Evolutionary conservation across 2,113 vertebrate genomes (phyloP).

Genomic region (Vombatus ursinus): DNA sequence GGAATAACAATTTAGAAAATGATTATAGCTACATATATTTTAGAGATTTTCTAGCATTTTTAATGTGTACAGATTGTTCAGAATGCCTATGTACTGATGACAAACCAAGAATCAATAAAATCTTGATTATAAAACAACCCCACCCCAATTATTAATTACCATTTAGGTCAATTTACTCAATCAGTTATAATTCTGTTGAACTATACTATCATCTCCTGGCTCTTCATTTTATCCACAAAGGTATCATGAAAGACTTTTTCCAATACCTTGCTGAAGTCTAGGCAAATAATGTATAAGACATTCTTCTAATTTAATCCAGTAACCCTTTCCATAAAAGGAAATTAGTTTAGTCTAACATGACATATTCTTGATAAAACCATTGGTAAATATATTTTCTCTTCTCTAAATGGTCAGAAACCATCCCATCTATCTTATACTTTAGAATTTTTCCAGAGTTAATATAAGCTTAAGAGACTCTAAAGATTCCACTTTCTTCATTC

Average conservation of each 20-base stretch:
- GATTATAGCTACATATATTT: slow-evolving; percentile 20
- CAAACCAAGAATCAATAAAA: slow-evolving; percentile 84
- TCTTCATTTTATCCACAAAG: too few relatives aligned
- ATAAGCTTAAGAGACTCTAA: neutral
- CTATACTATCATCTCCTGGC: too few relatives aligned
- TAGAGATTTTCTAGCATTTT: slow-evolving; percentile 62
- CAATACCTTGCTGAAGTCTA: too few relatives aligned
- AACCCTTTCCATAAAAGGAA: too few relatives aligned
- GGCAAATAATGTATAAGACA: too few relatives aligned
- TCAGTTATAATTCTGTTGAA: too few relatives aligned
- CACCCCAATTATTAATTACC: too few relatives aligned
- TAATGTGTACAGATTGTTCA: slow-evolving; percentile 80
- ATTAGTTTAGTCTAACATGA: too few relatives aligned
- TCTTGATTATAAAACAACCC: slow-evolving; percentile 62
- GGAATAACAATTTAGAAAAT: slow-evolving; percentile 71
- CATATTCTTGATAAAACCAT: neutral
- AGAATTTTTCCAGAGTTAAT: too few relatives aligned
- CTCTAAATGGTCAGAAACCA: neutral
- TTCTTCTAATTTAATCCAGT: too few relatives aligned
- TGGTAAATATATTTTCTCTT: neutral
- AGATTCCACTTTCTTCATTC: neutral
- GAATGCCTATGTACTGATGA: slow-evolving; percentile 81
- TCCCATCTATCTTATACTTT: neutral
- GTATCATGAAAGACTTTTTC: too few relatives aligned
- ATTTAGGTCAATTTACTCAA: too few relatives aligned